These are phyloP conservation scores for Catocala fraxini DNA, from an alignment of 2,888 invertebrate genomes.

Conservation along the genomic window DNA sequence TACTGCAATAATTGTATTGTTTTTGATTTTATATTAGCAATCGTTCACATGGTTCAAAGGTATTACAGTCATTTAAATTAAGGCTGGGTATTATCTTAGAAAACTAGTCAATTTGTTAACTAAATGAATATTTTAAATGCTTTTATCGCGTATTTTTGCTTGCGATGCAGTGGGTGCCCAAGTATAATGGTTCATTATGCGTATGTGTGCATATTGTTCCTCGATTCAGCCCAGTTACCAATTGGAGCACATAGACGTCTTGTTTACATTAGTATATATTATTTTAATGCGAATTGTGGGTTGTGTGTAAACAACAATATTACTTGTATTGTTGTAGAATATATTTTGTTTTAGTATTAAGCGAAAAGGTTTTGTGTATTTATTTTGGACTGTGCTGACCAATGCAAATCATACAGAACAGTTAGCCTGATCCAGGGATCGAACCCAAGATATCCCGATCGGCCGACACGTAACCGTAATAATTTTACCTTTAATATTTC, in stretches of 20 bases:
- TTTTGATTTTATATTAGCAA: too few species aligned
- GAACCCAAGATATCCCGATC: too few species aligned
- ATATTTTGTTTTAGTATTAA: background rate
- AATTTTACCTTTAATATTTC: too few species aligned
- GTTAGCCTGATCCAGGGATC: too few species aligned
- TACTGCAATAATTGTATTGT: too few species aligned
- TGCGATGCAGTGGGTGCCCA: conserved; percentile 29
- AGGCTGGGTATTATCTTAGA: conserved; percentile 1
- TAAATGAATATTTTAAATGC: conserved; percentile 17
- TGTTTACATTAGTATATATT: conserved; percentile 48
- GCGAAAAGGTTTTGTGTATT: too few species aligned
- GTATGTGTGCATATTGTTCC: conserved; percentile 50
- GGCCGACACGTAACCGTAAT: too few species aligned
- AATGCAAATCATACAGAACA: too few species aligned
- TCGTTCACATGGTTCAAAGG: too few species aligned
- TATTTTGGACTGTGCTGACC: too few species aligned
- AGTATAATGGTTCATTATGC: conserved; percentile 24
- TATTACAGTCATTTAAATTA: too few species aligned
- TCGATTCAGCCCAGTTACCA: conserved; percentile 57
- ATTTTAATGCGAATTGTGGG: conserved; percentile 22
- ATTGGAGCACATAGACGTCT: conserved; percentile 59
- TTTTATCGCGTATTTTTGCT: conserved; percentile 36
- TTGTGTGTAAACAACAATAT: background rate
- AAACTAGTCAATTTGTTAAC: conserved; percentile 27
- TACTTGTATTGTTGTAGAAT: background rate